Conservation (phyloP, 2,113 vertebrate species). For the Uria lomvia region DNA sequence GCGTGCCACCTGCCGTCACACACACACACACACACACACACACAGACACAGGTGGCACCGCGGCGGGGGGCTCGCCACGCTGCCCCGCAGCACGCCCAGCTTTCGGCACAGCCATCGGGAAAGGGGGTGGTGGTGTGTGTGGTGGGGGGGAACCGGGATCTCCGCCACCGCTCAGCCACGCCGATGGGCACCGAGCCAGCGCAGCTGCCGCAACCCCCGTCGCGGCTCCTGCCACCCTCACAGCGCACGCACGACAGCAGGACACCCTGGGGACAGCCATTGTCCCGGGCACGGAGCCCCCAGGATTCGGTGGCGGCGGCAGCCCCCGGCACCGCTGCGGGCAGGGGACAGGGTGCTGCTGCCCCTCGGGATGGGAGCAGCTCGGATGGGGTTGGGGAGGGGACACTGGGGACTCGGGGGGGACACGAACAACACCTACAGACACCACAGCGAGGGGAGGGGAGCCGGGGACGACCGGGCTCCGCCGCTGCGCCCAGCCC, state of each 20-base stretch:
- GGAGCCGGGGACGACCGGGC: background rate
- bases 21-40: background rate
- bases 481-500: background rate
- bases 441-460: background rate
- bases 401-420: background rate
- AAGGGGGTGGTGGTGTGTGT: no score
- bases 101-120: no score
- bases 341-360: background rate
- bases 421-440: background rate
- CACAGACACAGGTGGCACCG: background rate
- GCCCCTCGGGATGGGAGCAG: background rate
- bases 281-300: background rate
- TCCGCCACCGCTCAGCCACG: fast-evolving
- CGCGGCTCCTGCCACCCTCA: background rate
- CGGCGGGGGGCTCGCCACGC: background rate
- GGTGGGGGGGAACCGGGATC: background rate
- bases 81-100: background rate
- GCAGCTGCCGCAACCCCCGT: fast-evolving
- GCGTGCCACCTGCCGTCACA: background rate
- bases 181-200: fast-evolving
- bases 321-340: fast-evolving
- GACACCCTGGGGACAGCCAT: background rate
- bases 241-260: background rate
- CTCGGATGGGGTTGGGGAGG: fast-evolving
- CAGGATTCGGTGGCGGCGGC: background rate